Conservation (phyloP, 23 tunicate genomes). For the Styela plicata region DNA sequence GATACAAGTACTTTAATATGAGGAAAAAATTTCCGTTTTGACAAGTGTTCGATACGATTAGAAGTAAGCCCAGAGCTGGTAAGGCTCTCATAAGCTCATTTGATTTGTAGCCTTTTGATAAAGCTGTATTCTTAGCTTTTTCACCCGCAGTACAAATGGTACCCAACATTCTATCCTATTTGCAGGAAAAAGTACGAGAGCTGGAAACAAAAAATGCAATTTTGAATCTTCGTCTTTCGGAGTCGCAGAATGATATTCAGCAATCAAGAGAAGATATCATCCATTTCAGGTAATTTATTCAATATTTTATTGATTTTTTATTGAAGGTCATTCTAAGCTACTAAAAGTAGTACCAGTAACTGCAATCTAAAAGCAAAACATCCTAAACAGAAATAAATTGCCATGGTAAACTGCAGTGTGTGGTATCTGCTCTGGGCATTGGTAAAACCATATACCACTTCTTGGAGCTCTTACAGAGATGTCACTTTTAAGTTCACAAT, state of each 20-base stretch:
- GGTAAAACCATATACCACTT: neutral
- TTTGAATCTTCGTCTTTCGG: constrained; percentile 10
- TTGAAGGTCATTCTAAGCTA: neutral
- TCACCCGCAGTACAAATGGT: too few species aligned
- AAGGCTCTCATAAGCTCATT: too few species aligned
- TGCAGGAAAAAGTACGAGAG: constrained; percentile 16
- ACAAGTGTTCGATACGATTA: neutral
- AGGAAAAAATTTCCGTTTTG: neutral
- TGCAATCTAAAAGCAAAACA: too few species aligned
- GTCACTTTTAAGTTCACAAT: too few species aligned
- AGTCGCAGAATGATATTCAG: neutral
- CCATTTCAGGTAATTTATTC: constrained; percentile 2
- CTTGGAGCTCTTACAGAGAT: too few species aligned
- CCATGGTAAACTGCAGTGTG: neutral
- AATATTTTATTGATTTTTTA: neutral
- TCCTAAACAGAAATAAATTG: neutral
- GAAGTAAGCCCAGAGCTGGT: too few species aligned
- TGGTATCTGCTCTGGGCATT: neutral
- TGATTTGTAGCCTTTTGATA: neutral
- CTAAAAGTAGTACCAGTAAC: too few species aligned
- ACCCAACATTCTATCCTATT: neutral
- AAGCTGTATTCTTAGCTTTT: neutral
- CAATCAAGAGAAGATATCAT: constrained; percentile 16
- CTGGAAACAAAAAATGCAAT: constrained; percentile 30
- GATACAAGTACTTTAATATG: neutral